These are phyloP conservation scores for Macrosoma leucophasiata DNA, from an alignment of 2,888 invertebrate species.

Conservation along the genomic window DNA sequence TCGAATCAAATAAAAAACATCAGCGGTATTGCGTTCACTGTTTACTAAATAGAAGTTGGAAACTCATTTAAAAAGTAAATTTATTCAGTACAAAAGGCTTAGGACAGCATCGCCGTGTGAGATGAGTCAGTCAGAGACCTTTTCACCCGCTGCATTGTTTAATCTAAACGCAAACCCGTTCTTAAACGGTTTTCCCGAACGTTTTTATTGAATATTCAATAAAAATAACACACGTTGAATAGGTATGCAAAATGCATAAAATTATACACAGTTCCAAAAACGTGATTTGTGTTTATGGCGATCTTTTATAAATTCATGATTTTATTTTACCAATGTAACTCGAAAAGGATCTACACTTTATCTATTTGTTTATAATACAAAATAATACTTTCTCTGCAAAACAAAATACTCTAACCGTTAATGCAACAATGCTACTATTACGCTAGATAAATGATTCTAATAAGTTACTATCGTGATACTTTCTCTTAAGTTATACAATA, in stretches of 20 bases:
- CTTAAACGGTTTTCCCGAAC: constrained; percentile 48
- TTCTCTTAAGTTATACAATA: constrained; percentile 64
- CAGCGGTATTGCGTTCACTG: constrained; percentile 29
- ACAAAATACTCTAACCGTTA: no score
- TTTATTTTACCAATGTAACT: not conserved
- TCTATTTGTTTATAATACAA: no score
- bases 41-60: constrained; percentile 39
- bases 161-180: constrained; percentile 56
- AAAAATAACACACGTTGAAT: no score
- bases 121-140: constrained; percentile 70
- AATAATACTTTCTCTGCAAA: no score
- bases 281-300: constrained; percentile 15
- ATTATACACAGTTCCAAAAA: constrained; percentile 2
- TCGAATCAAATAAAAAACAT: constrained; percentile 20
- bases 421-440: no score
- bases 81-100: constrained; percentile 60
- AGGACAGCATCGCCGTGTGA: constrained; percentile 39
- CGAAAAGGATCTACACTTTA: no score
- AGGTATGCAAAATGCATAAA: no score
- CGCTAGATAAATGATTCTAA: no score
- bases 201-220: constrained; percentile 40
- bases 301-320: no score
- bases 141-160: constrained; percentile 59
- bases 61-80: constrained; percentile 52
- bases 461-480: no score